These are phyloP conservation scores for Leptopilina clavipes DNA, from an alignment of 1,140 invertebrate genomes.

Conservation along the genomic window DNA sequence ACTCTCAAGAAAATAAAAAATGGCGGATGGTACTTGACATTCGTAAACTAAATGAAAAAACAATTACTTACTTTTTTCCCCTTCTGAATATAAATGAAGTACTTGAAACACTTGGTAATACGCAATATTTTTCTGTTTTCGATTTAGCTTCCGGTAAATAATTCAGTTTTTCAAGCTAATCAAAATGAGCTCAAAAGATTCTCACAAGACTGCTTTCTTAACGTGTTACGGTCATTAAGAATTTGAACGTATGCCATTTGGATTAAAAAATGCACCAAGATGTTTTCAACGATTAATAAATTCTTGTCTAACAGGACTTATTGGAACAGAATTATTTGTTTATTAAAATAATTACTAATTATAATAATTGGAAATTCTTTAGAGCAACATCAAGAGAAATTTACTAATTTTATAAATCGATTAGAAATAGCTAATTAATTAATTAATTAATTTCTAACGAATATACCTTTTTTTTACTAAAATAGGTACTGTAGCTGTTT, in stretches of 20 bases:
- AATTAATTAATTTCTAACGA: too few relatives aligned
- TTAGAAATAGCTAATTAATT: background rate
- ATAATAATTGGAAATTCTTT: constrained; percentile 61
- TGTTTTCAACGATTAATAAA: constrained; percentile 68
- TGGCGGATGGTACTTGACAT: constrained; percentile 56
- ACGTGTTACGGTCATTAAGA: constrained; percentile 62
- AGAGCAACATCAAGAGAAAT: constrained; percentile 59
- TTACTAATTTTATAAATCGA: constrained; percentile 48
- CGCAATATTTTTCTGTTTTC: constrained; percentile 65
- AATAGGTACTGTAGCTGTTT: too few relatives aligned
- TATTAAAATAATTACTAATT: constrained; percentile 71
- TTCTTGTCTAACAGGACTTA: constrained; percentile 60
- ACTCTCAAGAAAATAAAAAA: constrained; percentile 45
- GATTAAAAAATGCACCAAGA: constrained; percentile 60
- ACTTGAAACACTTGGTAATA: constrained; percentile 61
- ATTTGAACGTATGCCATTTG: constrained; percentile 64
- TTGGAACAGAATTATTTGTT: constrained; percentile 59
- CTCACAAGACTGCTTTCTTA: constrained; percentile 68
- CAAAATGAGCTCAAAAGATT: constrained; percentile 60
- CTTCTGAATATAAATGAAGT: constrained; percentile 74
- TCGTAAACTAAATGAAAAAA: constrained; percentile 65
- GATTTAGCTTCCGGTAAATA: constrained; percentile 73
- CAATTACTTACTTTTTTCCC: constrained; percentile 72
- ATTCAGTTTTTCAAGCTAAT: constrained; percentile 76
- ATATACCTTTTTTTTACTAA: too few relatives aligned